Evolutionary conservation across 2,888 invertebrate species (phyloP).

Genomic region (Acanthosepion lycidas): DNA sequence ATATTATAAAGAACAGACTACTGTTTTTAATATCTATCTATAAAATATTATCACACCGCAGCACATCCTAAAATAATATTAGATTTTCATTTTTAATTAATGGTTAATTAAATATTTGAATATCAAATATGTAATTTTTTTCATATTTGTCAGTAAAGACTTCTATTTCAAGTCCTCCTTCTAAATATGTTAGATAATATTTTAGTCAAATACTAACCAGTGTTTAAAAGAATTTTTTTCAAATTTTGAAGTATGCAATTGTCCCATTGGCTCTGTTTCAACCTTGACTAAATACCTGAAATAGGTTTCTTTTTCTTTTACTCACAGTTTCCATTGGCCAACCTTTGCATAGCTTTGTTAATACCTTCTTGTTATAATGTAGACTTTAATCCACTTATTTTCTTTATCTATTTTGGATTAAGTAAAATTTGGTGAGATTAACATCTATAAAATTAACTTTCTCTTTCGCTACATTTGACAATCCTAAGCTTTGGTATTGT

Average conservation of each 20-base stretch:
- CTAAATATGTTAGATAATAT: neutral
- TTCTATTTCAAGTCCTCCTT: neutral
- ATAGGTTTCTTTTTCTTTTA: neutral
- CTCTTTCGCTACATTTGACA: neutral
- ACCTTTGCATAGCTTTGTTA: neutral
- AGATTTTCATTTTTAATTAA: neutral
- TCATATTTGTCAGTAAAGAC: neutral
- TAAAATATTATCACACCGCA: no score
- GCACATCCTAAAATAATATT: no score
- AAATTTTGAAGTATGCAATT: neutral
- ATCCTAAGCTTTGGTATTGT: neutral
- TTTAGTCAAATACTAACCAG: neutral
- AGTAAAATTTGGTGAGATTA: neutral
- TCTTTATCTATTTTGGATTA: neutral
- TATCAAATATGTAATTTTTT: neutral
- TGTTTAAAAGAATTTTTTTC: neutral
- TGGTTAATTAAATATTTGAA: neutral
- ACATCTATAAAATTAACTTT: neutral
- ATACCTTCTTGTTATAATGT: neutral
- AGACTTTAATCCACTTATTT: neutral
- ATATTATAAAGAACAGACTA: neutral
- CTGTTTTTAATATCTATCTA: neutral
- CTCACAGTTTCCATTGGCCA: neutral
- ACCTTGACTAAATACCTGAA: neutral
- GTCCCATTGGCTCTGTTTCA: neutral